phyloP scores from a whole-genome alignment of 2,797 vertebrate genomes.

The Parotocinclus haroldoi region DNA sequence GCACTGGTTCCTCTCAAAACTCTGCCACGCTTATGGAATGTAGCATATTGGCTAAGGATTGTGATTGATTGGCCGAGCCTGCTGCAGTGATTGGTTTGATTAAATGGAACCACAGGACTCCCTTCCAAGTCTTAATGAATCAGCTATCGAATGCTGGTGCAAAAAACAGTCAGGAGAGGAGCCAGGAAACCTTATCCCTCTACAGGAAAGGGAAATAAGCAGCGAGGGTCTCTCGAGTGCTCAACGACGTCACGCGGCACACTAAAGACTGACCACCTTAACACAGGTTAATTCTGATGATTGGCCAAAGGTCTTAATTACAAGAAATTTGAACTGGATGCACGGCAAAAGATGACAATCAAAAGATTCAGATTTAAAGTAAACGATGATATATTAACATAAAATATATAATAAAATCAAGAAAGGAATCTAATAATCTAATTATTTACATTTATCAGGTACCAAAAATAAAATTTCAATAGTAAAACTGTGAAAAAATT shows the following conservation, averaged over 20 bases:
- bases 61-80: constrained; percentile 81
- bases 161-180: constrained; percentile 61
- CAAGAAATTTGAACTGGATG: too few species aligned
- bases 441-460: too few species aligned
- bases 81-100: constrained; percentile 91
- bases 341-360: too few species aligned
- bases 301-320: too few species aligned
- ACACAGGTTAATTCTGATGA: background rate
- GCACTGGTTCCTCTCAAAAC: constrained; percentile 69
- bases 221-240: constrained; percentile 20
- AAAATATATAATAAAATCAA: too few species aligned
- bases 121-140: constrained; percentile 94
- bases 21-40: constrained; percentile 70
- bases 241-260: background rate
- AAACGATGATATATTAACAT: too few species aligned
- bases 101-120: constrained; percentile 94
- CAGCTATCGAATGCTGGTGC: constrained; percentile 83
- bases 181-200: constrained; percentile 63
- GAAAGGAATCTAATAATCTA: too few species aligned
- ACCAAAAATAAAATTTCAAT: too few species aligned
- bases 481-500: too few species aligned
- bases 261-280: constrained; percentile 5
- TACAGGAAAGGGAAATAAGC: constrained; percentile 33
- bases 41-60: constrained; percentile 79
- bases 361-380: too few species aligned